Conservation (phyloP, 1,140 invertebrate genomes). For the Lucilia cuprina region DNA sequence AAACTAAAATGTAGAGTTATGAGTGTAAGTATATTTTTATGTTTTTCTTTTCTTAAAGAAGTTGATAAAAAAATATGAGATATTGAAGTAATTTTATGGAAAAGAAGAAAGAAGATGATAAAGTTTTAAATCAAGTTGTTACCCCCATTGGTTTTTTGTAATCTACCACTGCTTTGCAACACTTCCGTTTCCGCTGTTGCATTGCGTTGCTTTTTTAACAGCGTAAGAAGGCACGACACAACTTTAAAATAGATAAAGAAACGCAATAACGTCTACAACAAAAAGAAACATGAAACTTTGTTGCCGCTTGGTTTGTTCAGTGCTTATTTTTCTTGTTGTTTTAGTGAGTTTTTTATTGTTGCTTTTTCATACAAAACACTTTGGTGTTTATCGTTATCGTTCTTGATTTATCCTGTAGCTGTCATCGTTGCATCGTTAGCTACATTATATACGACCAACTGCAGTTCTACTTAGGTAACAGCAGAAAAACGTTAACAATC, state of each 20-base stretch:
- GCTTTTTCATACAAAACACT: slow-evolving; percentile 21
- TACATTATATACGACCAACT: slow-evolving; percentile 24
- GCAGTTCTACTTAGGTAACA: slow-evolving; percentile 6
- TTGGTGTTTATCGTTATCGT: slow-evolving; percentile 36
- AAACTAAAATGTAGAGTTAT: not conserved
- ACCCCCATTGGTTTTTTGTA: slow-evolving; percentile 28
- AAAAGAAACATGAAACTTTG: slow-evolving; percentile 13
- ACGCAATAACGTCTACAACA: not conserved
- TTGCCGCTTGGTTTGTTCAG: slow-evolving; percentile 8
- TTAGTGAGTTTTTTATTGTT: not conserved
- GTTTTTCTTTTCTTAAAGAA: not conserved
- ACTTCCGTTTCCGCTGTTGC: slow-evolving; percentile 28
- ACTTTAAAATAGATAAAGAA: not conserved
- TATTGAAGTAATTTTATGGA: not conserved
- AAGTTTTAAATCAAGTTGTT: slow-evolving; percentile 32
- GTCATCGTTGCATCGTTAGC: slow-evolving; percentile 36
- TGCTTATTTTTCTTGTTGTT: not conserved
- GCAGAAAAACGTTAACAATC: slow-evolving; percentile 26
- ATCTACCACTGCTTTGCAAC: slow-evolving; percentile 27
- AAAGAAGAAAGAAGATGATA: slow-evolving; percentile 14
- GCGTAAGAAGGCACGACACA: not conserved
- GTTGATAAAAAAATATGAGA: not conserved
- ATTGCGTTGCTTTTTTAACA: slow-evolving; percentile 15
- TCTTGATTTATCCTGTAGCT: slow-evolving; percentile 36
- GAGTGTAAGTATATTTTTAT: not conserved